Base-by-base conservation (phyloP, 2,888 invertebrate species). In the Pseudococcus longispinus region DNA sequence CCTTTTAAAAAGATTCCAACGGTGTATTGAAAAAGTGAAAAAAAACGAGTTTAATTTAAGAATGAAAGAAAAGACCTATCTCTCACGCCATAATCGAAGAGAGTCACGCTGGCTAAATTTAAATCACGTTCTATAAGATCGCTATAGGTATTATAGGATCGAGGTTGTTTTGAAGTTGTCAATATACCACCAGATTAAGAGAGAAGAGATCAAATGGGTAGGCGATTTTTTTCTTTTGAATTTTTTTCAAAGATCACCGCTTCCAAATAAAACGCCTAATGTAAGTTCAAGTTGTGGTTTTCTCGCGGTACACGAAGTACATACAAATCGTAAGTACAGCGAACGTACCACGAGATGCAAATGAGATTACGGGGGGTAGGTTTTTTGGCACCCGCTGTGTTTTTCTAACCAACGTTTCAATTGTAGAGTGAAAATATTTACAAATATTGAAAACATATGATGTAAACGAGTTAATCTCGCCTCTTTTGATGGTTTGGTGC, bases 231-330 rank as follows among this genome's bases (percentile, higher is more conserved):
- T 65, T 70, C 15, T 11, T 55, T 46, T 15, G 11, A n/a, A 1
- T 15, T 15, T 70, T 32, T 70, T 70, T 70, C 29, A 70, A 42
- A 80, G 77, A 80, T 80, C 37, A 80, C 42, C 42, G 77, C 77
- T 42, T 80, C 20, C 42, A 20, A 80, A 80, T 80, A 42, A 42
- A 20, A 42, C 23, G 0, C 0, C 42, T 80, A 80, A 80, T 80
- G 77, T 11, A 42, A 80, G 77, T 80, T 80, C 77, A 80, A 80
- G 42, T 80, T 80, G 77, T 42, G 77, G 77, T 80, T 80, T 80
- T 70, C 26, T 70, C 20, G 20, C 60, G 37, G 37, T 60, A 74
- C 74, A 1, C 23, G 1, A n/a, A n/a, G 26, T 11, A 26, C 23
- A 29, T 5, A 1, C 26, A 29, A 70, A 70, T 11, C 20, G 13